Conservation (phyloP, 2,797 vertebrate species). For the Chelmon rostratus region DNA sequence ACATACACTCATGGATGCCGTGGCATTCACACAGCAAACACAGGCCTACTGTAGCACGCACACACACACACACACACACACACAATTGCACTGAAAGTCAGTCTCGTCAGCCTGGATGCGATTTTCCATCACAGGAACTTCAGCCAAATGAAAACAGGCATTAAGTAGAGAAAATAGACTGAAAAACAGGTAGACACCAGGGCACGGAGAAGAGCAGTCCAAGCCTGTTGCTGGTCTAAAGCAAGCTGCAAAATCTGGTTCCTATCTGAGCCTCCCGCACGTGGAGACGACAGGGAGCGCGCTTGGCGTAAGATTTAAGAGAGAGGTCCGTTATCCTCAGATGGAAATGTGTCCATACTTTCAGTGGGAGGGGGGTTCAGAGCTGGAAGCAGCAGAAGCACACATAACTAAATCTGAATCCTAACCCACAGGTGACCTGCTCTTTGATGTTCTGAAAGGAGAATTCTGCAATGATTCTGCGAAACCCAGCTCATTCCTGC, state of each 20-base stretch:
- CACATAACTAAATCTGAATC: not conserved
- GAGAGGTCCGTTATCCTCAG: conserved; percentile 35
- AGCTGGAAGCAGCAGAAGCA: conserved; percentile 1
- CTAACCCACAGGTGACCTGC: conserved; percentile 1
- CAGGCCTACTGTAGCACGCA: conserved; percentile 10
- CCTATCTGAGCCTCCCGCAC: conserved; percentile 53
- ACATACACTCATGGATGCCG: conserved; percentile 38
- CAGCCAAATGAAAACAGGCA: conserved; percentile 8
- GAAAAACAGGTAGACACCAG: conserved; percentile 22
- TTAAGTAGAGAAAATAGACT: conserved; percentile 4
- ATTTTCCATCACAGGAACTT: conserved; percentile 21
- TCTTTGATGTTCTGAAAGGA: not conserved
- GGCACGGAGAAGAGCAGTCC: not conserved
- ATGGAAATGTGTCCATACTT: conserved; percentile 45
- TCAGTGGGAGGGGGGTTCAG: not conserved
- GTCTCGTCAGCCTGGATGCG: conserved; percentile 1
- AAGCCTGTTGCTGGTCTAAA: not conserved
- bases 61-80: conserved; percentile 14
- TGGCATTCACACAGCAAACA: conserved; percentile 36
- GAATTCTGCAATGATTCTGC: not conserved
- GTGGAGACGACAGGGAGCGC: conserved; percentile 54
- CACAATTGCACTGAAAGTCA: conserved; percentile 13
- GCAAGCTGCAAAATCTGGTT: conserved; percentile 56
- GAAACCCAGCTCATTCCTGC: not conserved
- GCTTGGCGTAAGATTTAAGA: conserved; percentile 73